A percentile compares a stretch with the other conserved stretches of the same genome.
Evolutionary conservation across 2,113 vertebrate genomes (phyloP).

Genomic region (Sarotherodon lohbergeri): DNA sequence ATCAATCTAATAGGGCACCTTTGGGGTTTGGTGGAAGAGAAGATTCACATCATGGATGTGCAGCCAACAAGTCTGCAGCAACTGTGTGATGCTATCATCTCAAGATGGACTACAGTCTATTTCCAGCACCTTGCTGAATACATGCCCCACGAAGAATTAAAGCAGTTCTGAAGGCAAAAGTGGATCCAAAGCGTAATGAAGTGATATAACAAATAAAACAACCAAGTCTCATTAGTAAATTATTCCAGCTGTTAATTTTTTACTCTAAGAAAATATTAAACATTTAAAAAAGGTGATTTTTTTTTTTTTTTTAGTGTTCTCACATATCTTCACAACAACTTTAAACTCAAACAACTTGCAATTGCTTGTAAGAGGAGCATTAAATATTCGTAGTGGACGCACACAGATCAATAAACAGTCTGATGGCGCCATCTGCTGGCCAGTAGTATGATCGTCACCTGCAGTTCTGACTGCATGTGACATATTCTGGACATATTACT

Average conservation of each 20-base stretch:
- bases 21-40: neutral
- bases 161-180: neutral
- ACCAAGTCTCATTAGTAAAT: neutral
- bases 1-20: neutral
- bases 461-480: neutral
- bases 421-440: conserved; percentile 34
- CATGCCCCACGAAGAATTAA: neutral
- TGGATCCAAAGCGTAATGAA: neutral
- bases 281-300: neutral
- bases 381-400: neutral
- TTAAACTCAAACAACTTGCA: neutral
- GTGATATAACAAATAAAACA: neutral
- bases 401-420: neutral
- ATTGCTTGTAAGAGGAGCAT: neutral
- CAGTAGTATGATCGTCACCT: neutral
- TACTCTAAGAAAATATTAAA: neutral
- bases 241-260: neutral
- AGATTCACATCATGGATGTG: neutral
- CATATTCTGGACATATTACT: neutral
- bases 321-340: neutral
- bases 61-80: neutral
- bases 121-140: neutral
- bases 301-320: neutral
- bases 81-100: neutral
- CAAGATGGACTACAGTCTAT: neutral